A percentile compares a stretch with the other conserved stretches of the same genome.
These are phyloP conservation scores for Nycticryphes semicollaris DNA, from an alignment of 2,113 vertebrate species.

Conservation along the genomic window DNA sequence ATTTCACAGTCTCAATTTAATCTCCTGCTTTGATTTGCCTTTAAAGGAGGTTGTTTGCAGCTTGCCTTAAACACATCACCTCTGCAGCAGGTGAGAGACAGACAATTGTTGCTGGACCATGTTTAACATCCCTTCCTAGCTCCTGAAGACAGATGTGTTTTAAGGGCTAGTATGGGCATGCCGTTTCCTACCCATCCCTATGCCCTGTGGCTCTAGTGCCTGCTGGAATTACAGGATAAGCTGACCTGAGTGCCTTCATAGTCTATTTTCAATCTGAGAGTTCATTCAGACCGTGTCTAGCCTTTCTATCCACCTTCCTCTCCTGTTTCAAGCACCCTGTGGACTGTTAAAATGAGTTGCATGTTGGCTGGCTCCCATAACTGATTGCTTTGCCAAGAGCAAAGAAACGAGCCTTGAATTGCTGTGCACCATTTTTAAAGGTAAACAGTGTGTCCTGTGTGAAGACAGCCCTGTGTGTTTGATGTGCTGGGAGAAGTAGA, in stretches of 20 bases:
- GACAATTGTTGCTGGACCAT: not conserved
- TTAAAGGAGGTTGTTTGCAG: not conserved
- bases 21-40: not conserved
- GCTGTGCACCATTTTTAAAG: not conserved
- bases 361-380: not conserved
- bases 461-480: not conserved
- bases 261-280: not conserved
- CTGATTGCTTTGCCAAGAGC: not conserved
- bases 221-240: not conserved
- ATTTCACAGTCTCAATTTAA: not conserved
- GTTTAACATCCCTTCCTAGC: not conserved
- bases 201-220: not conserved
- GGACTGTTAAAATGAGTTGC: not conserved
- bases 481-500: conserved; percentile 69
- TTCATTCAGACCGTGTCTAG: too few relatives aligned
- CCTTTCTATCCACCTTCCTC: not conserved
- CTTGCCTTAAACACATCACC: not conserved
- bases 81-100: not conserved
- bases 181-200: not conserved
- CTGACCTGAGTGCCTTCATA: not conserved
- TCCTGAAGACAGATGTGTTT: not conserved
- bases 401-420: not conserved
- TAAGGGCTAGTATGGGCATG: not conserved
- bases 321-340: not conserved
- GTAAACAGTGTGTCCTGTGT: not conserved